These are phyloP conservation scores for Heterotis niloticus DNA, from an alignment of 2,113 vertebrate genomes.

Conservation along the genomic window DNA sequence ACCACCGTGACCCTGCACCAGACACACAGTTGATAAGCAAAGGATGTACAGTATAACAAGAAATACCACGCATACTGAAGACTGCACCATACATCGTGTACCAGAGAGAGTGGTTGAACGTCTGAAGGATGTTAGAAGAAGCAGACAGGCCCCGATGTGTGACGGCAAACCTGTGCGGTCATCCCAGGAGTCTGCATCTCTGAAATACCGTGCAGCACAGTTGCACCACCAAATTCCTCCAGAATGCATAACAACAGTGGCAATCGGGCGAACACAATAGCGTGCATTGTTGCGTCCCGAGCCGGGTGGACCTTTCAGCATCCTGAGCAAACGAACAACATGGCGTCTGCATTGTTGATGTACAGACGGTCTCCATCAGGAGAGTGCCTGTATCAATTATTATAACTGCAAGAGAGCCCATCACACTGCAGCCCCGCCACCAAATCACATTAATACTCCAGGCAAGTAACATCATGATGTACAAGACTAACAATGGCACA, in stretches of 20 bases:
- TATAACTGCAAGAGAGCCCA: constrained; percentile 1
- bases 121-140: too few relatives aligned
- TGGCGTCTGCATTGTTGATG: neutral
- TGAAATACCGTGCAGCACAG: neutral
- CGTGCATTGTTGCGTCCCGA: neutral
- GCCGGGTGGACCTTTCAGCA: too few relatives aligned
- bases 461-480: neutral
- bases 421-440: neutral
- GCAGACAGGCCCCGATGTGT: neutral
- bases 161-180: neutral
- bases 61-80: too few relatives aligned
- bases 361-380: neutral
- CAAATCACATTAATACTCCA: neutral
- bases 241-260: neutral
- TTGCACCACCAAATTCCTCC: neutral
- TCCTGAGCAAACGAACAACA: neutral
- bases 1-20: too few relatives aligned
- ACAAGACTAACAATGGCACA: neutral
- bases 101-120: too few relatives aligned
- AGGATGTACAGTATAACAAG: too few relatives aligned
- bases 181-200: neutral
- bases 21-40: too few relatives aligned
- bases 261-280: neutral
- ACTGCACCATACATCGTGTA: too few relatives aligned
- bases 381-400: neutral